A percentile compares a stretch with the other conserved stretches of the same genome.
Conservation (phyloP, 1,140 invertebrate species). For the Drosophila saltans region DNA sequence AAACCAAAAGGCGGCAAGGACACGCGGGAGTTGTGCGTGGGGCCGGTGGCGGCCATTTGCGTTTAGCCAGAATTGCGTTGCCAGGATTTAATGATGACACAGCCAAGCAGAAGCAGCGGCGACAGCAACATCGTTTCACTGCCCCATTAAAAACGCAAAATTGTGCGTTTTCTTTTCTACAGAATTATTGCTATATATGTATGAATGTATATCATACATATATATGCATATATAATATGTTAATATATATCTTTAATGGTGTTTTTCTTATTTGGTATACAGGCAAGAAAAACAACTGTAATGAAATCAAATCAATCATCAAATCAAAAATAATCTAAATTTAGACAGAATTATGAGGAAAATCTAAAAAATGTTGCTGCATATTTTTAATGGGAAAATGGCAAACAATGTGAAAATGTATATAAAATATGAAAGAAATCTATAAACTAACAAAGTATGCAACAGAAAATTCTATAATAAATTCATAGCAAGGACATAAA, state of each 20-base stretch:
- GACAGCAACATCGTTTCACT: constrained; percentile 10
- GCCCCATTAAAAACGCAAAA: constrained; percentile 30
- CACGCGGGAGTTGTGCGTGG: constrained; percentile 38
- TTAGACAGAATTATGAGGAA: not conserved
- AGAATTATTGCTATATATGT: constrained; percentile 1
- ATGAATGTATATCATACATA: not conserved
- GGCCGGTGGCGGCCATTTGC: constrained; percentile 40
- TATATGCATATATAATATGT: not conserved
- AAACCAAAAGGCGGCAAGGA: constrained; percentile 24
- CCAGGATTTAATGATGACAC: constrained; percentile 73
- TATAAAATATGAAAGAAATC: not conserved
- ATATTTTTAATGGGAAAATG: not conserved
- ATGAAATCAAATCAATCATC: constrained; percentile 8
- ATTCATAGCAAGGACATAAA: constrained; percentile 14
- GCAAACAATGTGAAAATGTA: not conserved
- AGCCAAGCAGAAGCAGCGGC: constrained; percentile 19
- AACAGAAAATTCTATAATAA: constrained; percentile 6
- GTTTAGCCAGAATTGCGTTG: constrained; percentile 68
- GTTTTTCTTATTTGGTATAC: not conserved
- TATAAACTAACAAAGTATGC: constrained; percentile 8
- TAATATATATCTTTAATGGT: not conserved
- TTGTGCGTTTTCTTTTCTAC: constrained; percentile 13
- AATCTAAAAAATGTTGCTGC: not conserved
- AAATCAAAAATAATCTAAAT: not conserved
- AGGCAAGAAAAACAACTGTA: not conserved